phyloP scores from a whole-genome alignment of 2,888 invertebrate species.

The Dugesia japonica region DNA sequence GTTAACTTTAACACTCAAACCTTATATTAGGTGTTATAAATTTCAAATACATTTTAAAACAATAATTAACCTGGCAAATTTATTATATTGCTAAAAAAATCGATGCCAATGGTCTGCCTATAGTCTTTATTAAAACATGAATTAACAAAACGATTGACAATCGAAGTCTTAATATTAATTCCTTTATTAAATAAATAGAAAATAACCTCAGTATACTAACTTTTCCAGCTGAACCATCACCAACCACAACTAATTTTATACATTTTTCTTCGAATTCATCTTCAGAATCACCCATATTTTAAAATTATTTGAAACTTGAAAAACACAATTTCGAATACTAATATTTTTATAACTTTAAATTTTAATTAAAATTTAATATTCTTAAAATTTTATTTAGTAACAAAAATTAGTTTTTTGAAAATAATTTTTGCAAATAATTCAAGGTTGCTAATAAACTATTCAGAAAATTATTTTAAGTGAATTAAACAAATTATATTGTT shows the following conservation, averaged over 20 bases:
- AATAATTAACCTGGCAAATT: slow-evolving; percentile 50
- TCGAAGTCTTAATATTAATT: slow-evolving; percentile 52
- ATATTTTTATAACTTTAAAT: too few relatives aligned
- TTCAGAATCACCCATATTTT: slow-evolving; percentile 12
- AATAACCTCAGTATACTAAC: slow-evolving; percentile 50
- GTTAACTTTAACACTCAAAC: not conserved
- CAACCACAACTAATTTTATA: slow-evolving; percentile 64
- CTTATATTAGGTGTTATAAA: not conserved
- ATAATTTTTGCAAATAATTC: not conserved
- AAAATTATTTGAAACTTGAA: not conserved
- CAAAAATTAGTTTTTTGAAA: too few relatives aligned
- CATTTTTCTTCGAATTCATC: slow-evolving; percentile 9
- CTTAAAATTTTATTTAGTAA: too few relatives aligned
- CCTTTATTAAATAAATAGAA: not conserved
- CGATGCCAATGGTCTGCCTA: slow-evolving; percentile 58
- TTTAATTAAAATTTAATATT: too few relatives aligned
- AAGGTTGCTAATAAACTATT: not conserved
- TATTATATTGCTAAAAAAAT: slow-evolving; percentile 58
- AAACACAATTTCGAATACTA: not conserved
- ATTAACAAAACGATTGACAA: slow-evolving; percentile 56
- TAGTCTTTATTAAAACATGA: slow-evolving; percentile 55
- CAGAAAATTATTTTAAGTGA: not conserved
- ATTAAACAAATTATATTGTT: not conserved
- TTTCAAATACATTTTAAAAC: not conserved
- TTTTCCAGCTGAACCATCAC: slow-evolving; percentile 67